phyloP scores from a whole-genome alignment of 2,113 vertebrate species.

The Shinisaurus crocodilurus region DNA sequence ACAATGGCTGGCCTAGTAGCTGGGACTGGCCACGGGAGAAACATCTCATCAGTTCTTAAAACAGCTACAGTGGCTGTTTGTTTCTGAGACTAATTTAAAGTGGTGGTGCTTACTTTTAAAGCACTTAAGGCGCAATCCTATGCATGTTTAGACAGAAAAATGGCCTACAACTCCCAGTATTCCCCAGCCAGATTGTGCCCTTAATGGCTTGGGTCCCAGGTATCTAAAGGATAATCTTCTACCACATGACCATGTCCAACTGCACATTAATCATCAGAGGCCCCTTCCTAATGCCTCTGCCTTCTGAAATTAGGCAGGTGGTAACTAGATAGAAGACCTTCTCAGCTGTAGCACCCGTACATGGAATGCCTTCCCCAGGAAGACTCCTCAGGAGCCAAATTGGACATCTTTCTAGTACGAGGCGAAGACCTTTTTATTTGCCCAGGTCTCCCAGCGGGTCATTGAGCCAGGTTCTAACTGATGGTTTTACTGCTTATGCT shows the following conservation, averaged over 20 bases:
- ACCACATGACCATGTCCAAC: not conserved
- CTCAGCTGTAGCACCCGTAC: not conserved
- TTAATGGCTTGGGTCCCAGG: not conserved
- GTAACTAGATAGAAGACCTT: not conserved
- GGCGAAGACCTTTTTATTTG: not conserved
- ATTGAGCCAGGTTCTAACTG: not conserved
- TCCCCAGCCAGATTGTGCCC: no score
- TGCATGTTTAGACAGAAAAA: no score
- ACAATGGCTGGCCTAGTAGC: not conserved
- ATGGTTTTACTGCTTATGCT: not conserved
- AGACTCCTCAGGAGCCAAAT: not conserved
- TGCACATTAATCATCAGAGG: not conserved
- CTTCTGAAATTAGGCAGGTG: not conserved
- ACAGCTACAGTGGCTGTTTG: no score
- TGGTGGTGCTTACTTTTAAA: not conserved
- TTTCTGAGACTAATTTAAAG: not conserved
- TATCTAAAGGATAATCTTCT: not conserved
- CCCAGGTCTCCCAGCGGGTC: not conserved
- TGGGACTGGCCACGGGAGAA: not conserved
- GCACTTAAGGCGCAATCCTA: no score
- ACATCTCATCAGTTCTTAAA: not conserved
- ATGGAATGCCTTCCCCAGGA: not conserved
- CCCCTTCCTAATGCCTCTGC: not conserved
- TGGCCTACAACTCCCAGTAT: no score
- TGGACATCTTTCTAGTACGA: not conserved